Evolutionary conservation across 2,113 vertebrate genomes (phyloP), one percentile per base, ranked within the genome.

Genomic region (Pipa parva): DNA sequence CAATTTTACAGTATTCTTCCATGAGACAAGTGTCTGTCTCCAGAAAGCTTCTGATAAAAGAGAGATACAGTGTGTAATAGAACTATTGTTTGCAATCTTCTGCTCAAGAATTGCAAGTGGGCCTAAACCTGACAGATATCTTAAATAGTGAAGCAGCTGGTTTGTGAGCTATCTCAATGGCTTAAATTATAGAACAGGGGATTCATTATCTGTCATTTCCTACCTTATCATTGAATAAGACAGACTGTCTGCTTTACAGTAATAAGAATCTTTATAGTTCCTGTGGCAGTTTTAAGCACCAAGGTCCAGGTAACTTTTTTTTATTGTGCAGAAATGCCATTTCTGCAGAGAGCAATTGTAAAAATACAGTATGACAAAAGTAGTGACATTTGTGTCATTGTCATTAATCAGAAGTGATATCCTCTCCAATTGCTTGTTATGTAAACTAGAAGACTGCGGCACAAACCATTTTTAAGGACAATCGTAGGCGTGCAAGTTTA

Each of bases 121-220:
- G 48, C 65, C 65, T 33, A 60, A 52, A 69, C 59, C 57, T 69
- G 56, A 50, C 65, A 60, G 20, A 29, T 18, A 60, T 69, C 64
- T 68, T 18, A 11, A 36, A 45, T 33, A 51, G n/a, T 26, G 58
- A 52, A 36, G 51, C 39, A 42, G 65, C 12, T 10, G 12, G 46
- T 49, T 20, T 22, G 46, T 49, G 21, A 28, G 48, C 52, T 60
- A 52, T 21, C 56, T 60, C 64, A 59, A 49, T 59, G 55, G 59
- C 64, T 50, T 31, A 49, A 45, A 60, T 69, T 42, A 39, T 24
- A 51, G 33, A 42, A 57, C 65, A 8, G 42, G 59, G 49, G 56
- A 52, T 69, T 69, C 57, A 69, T 69, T 69, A 69, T 57, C 57
- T 52, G 57, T 42, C 65, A 52, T 69, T 69, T 51, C 24, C 48